phyloP scores from a whole-genome alignment of 2,113 vertebrate species.

The Deroptyus accipitrinus region DNA sequence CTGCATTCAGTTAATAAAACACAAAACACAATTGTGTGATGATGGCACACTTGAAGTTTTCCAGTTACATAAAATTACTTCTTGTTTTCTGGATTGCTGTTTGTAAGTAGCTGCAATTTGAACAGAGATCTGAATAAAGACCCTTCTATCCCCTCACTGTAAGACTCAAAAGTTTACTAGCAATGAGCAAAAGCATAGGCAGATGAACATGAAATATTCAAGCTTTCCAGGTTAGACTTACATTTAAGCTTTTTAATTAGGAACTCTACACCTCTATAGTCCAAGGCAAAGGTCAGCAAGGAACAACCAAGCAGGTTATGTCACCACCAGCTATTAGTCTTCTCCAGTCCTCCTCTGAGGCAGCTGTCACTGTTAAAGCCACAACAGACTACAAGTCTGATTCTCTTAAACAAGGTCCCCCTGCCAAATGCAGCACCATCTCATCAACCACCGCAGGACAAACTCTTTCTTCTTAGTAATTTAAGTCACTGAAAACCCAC shows the following conservation, averaged over 20 bases:
- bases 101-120: neutral
- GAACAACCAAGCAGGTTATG: neutral
- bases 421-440: neutral
- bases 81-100: neutral
- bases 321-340: neutral
- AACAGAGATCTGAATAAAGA: neutral
- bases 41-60: neutral
- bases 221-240: neutral
- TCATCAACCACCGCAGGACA: neutral
- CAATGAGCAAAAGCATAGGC: neutral
- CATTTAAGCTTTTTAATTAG: neutral
- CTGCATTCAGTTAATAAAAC: neutral
- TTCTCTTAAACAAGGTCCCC: neutral
- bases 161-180: neutral
- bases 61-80: neutral
- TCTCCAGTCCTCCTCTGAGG: neutral
- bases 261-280: neutral
- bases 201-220: neutral
- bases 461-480: conserved; percentile 2
- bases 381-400: neutral
- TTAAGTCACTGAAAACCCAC: conserved; percentile 34
- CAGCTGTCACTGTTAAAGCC: neutral
- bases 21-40: neutral
- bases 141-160: neutral
- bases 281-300: neutral